Conservation (phyloP, 2,888 invertebrate genomes). For the Plagodis pulveraria region DNA sequence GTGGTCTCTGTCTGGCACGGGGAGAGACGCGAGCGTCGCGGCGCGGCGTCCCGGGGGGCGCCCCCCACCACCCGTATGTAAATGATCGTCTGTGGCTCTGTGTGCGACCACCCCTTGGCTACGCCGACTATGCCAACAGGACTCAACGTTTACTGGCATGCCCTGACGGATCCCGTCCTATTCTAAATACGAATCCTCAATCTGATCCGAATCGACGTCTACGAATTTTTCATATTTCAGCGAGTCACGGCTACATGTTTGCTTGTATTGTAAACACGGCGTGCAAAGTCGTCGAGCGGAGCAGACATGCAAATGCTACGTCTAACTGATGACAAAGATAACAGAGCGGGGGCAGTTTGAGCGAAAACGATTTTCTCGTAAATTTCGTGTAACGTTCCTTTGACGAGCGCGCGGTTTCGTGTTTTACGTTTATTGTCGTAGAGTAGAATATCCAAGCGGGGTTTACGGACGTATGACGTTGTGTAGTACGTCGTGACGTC, state of each 20-base stretch:
- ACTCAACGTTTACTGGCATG: slow-evolving; percentile 80
- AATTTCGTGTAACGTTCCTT: slow-evolving; percentile 47
- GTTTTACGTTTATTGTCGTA: slow-evolving; percentile 43
- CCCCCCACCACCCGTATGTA: slow-evolving; percentile 81
- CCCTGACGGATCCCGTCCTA: slow-evolving; percentile 81
- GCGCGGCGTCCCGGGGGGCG: slow-evolving; percentile 59
- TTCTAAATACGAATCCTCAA: slow-evolving; percentile 74
- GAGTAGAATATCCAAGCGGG: slow-evolving; percentile 45
- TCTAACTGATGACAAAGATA: slow-evolving; percentile 73
- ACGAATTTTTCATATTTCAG: slow-evolving; percentile 41
- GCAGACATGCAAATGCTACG: slow-evolving; percentile 65
- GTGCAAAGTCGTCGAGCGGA: slow-evolving; percentile 23
- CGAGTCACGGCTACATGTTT: slow-evolving; percentile 22
- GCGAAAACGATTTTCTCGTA: slow-evolving; percentile 64
- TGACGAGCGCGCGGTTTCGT: slow-evolving; percentile 42
- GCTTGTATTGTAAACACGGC: slow-evolving; percentile 44
- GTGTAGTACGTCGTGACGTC: slow-evolving; percentile 67
- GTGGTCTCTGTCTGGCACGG: slow-evolving; percentile 73
- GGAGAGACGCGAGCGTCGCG: slow-evolving; percentile 59
- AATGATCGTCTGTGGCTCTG: slow-evolving; percentile 78
- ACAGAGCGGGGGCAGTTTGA: slow-evolving; percentile 68
- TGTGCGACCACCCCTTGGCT: slow-evolving; percentile 66
- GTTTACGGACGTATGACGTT: slow-evolving; percentile 45
- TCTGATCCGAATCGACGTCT: slow-evolving; percentile 69
- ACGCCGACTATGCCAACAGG: slow-evolving; percentile 17